Conservation (phyloP, 1,140 invertebrate species). For the Heliothis virescens region DNA sequence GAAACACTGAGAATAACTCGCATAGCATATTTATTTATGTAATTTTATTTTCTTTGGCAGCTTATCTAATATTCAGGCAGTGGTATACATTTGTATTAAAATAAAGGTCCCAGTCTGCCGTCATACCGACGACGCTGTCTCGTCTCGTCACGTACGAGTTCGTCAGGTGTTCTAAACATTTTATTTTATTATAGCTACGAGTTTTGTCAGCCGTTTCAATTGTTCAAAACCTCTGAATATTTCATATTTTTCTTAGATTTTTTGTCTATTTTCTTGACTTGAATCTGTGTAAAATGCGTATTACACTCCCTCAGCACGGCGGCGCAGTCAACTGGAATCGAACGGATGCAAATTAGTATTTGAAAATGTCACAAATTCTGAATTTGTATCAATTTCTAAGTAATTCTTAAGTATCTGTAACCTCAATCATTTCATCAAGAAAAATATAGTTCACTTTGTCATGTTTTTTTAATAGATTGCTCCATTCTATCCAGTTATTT, state of each 20-base stretch:
- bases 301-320: too few species aligned
- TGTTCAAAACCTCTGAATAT: not conserved
- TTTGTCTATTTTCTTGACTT: not conserved
- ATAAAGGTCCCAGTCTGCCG: not conserved
- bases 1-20: too few species aligned
- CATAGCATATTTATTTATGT: not conserved
- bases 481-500: not conserved
- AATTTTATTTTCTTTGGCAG: not conserved
- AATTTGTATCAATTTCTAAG: too few species aligned
- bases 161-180: conserved; percentile 21
- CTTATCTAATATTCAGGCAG: not conserved
- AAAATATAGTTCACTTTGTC: too few species aligned
- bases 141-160: conserved; percentile 22
- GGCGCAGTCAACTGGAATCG: too few species aligned
- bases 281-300: too few species aligned
- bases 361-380: too few species aligned
- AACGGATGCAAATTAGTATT: too few species aligned
- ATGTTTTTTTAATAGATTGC: too few species aligned
- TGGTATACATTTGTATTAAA: not conserved
- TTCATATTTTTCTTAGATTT: not conserved
- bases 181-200: conserved; percentile 3
- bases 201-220: not conserved
- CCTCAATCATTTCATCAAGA: too few species aligned
- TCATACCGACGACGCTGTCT: not conserved
- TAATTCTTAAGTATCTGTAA: too few species aligned